Evolutionary conservation across 2,888 invertebrate species (phyloP), one percentile per base, ranked within the genome.

Genomic region (Myopa tessellatipennis): DNA sequence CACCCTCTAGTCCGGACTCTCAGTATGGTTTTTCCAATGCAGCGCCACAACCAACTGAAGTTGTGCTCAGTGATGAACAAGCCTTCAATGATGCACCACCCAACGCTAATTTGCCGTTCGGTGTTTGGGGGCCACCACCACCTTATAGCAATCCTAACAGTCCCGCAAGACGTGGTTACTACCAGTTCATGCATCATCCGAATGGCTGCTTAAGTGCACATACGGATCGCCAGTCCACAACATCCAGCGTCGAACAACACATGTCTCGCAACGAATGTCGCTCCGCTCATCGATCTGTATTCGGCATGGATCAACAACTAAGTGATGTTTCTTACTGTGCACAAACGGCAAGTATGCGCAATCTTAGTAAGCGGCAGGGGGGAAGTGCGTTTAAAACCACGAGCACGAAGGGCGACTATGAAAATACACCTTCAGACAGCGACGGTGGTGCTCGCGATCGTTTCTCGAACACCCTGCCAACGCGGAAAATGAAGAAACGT

Each of bases 81-180:
- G 89, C 89, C 52, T 90, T 90, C 1, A 94, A 93, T 82, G 92
- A 93, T 38, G 92, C 92, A 12, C 83, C 84, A 55, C 87, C 90
- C 86, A 81, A 92, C 85, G 52, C 34, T 18, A 79, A 78, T 36
- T 82, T 93, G 88, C 84, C 92, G 85, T 90, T 92, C 84, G 89
- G 93, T 83, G 86, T 95, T 26, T 96, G 96, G 96, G 96, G 96
- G 0, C 96, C 96, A 0, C 96, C 96, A 0, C 96, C 96, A 0
- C 96, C 96, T 0, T 96, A 96, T 85, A 95, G 95, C 78, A 95
- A 95, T 73, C 95, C 95, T 58, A 95, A 95, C 82, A 92, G 92
- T 81, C 93, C 93, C 0, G 93, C 93, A 0, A 88, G 93, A 79
- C 89, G 92, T 60, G 90, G 90, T 4, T 88, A 89, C 75, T 89